Base-by-base conservation (phyloP, 37 sponge, comb jelly and placozoan genomes). In the Halichondria panicea region DNA sequence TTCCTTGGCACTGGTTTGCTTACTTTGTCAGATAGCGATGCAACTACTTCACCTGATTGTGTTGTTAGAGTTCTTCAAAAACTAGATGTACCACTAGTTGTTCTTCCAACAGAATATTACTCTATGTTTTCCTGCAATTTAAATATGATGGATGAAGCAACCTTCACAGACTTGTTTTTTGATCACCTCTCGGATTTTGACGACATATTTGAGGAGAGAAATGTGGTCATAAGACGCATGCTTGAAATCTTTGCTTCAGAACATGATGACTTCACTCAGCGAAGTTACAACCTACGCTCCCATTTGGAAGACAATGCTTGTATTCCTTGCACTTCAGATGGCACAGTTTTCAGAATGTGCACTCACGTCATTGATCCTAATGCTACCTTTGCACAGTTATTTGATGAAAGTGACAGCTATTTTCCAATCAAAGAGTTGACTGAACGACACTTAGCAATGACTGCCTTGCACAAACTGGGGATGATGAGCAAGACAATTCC, bases 311-410 rank as follows among this genome's bases (percentile, higher is more conserved):
- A 5, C 25, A 57, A 43, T 72, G 22, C 68, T 1, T 87, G 81
- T 68, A 68, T 89, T 36, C 85, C 85, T 42, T 82, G 80, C 30
- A 37, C 43, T 27, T 75, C 90, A 30, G 67, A 89, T 68, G 76
- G 85, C 5, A 42, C 2, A 48, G 38, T 40, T 13, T 30, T 88
- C 9, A 44, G 27, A 13, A 70, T 11, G 54, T 66, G 78, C 7
- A 0, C 32, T 46, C 39, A 65, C 15, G 55, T 89, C 3, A 45
- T 89, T 45, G 60, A 67, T 15, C 90, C 80, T 27, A 66, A 66
- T 15, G 55, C 70, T 28, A 13, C n/a, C 2, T 43, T 70, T 43
- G 70, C 80, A 43, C 22, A 2, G n/a, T 44, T 89, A 1, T 89
- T 70, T 74, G 59, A 66, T 36, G 24, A 0, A 60, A 71, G 79